phyloP scores from a whole-genome alignment of 2,113 vertebrate genomes.

The Melanocharis versteri region DNA sequence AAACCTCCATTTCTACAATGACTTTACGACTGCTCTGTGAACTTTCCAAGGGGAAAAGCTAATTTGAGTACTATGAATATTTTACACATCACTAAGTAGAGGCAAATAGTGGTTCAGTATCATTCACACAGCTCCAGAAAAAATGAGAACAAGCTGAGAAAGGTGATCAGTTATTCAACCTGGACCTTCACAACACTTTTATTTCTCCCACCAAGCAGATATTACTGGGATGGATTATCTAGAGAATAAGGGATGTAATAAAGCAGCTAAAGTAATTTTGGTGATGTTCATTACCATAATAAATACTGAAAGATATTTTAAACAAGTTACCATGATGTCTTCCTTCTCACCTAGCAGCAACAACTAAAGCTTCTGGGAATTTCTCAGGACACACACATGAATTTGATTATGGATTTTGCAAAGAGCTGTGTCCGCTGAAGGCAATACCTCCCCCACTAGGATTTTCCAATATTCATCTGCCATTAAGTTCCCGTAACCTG shows the following conservation, averaged over 20 bases:
- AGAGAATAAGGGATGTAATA: background rate
- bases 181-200: background rate
- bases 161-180: background rate
- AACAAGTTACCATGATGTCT: background rate
- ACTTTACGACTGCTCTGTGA: background rate
- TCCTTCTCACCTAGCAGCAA: background rate
- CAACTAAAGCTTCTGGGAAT: background rate
- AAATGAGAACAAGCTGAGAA: background rate
- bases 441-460: fast-evolving
- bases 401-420: background rate
- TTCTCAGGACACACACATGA: background rate
- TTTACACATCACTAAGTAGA: background rate
- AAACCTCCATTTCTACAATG: background rate
- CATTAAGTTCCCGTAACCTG: background rate
- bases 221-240: background rate
- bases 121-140: background rate
- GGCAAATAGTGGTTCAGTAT: background rate
- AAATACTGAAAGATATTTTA: background rate
- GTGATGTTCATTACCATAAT: background rate
- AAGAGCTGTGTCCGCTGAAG: background rate
- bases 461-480: background rate
- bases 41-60: background rate
- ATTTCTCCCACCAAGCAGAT: background rate
- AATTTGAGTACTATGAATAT: background rate
- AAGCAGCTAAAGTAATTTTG: background rate